A percentile compares a stretch with the other conserved stretches of the same genome.
Conservation (phyloP, 2,113 vertebrate genomes). For the Emydocephalus ijimae region DNA sequence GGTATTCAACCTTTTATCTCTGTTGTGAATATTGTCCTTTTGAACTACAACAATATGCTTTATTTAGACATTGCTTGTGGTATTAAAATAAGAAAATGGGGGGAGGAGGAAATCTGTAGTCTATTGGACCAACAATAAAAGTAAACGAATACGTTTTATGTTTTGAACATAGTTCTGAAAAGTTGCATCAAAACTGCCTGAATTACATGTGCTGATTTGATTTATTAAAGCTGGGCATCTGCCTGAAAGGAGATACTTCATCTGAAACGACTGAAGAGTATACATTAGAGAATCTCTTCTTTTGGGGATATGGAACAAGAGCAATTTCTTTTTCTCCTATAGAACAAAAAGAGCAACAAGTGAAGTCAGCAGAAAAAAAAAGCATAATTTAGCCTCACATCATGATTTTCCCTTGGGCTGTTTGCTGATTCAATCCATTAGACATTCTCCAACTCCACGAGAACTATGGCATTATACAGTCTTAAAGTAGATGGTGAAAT, state of each 20-base stretch:
- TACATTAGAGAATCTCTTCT: not conserved
- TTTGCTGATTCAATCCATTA: not conserved
- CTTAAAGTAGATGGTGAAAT: not conserved
- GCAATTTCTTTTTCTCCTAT: not conserved
- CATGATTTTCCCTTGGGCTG: not conserved
- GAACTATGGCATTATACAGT: not conserved
- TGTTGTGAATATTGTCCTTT: conserved; percentile 19
- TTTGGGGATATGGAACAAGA: not conserved
- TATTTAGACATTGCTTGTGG: conserved; percentile 8
- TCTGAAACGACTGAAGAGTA: not conserved
- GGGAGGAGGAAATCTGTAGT: not conserved
- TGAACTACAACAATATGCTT: conserved; percentile 30
- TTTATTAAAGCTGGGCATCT: conserved; percentile 33
- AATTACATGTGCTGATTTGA: conserved; percentile 25
- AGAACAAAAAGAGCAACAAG: not conserved
- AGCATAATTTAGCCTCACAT: not conserved
- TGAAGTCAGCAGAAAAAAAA: not conserved
- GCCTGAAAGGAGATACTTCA: conserved; percentile 27
- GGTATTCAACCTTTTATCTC: not conserved
- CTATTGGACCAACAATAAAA: conserved; percentile 11
- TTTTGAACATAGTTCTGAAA: conserved; percentile 24
- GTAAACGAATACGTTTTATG: conserved; percentile 18
- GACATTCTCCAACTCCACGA: not conserved
- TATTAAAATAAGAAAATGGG: conserved; percentile 29
- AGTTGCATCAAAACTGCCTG: conserved; percentile 14